phyloP scores from a whole-genome alignment of 2,888 invertebrate genomes.

The Entomobrya multifasciata region DNA sequence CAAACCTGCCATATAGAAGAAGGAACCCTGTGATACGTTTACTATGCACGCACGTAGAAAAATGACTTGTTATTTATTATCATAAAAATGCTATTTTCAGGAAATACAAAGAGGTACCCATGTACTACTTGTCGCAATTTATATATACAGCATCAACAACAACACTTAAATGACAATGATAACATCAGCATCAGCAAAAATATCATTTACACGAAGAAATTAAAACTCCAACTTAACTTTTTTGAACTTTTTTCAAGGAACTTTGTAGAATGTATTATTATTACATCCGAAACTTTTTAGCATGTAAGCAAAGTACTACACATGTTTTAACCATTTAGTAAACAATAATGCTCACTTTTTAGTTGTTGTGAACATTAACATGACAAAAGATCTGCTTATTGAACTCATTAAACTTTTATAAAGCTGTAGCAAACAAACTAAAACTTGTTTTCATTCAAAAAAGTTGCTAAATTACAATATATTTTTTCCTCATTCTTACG shows the following conservation, averaged over 20 bases:
- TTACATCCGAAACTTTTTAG: too few relatives aligned
- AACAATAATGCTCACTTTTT: background rate
- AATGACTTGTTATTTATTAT: too few relatives aligned
- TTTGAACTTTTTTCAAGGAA: slow-evolving; percentile 30
- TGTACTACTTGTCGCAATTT: background rate
- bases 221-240: slow-evolving; percentile 15
- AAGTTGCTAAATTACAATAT: background rate
- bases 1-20: too few relatives aligned
- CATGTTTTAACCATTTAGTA: too few relatives aligned
- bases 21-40: too few relatives aligned
- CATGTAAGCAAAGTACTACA: too few relatives aligned
- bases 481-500: slow-evolving; percentile 15
- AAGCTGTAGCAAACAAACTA: background rate
- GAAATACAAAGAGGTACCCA: background rate
- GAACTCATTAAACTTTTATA: slow-evolving; percentile 1
- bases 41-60: too few relatives aligned
- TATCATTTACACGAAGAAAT: background rate
- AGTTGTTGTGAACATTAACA: slow-evolving; percentile 12
- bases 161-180: background rate
- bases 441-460: background rate
- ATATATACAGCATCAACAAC: background rate
- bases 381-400: slow-evolving; percentile 13
- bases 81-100: too few relatives aligned
- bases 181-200: background rate
- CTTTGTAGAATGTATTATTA: background rate